A percentile compares a stretch with the other conserved stretches of the same genome.
These are phyloP conservation scores for Alaudala cheleensis DNA, from an alignment of 2,113 vertebrate species.

Conservation along the genomic window DNA sequence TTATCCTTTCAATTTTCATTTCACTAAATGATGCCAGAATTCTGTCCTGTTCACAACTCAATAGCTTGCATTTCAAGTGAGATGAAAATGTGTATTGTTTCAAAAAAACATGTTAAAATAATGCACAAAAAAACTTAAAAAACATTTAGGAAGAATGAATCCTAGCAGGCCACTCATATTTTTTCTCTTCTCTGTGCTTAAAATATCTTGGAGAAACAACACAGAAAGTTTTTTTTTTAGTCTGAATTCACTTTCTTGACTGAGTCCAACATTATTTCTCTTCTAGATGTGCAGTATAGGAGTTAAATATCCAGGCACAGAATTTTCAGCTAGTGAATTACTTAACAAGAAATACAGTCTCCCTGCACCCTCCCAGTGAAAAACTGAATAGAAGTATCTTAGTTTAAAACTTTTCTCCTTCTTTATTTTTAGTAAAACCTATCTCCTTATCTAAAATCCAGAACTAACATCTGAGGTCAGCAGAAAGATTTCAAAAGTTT, in stretches of 20 bases:
- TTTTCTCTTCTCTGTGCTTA: neutral
- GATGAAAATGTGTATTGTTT: neutral
- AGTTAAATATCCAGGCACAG: neutral
- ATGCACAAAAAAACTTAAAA: neutral
- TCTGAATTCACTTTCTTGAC: neutral
- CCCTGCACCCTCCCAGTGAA: neutral
- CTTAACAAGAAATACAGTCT: neutral
- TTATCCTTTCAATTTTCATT: neutral
- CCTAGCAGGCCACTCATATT: neutral
- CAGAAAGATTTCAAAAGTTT: neutral
- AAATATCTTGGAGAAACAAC: neutral
- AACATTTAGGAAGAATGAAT: neutral
- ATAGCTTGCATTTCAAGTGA: neutral
- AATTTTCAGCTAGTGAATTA: neutral
- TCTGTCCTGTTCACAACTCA: neutral
- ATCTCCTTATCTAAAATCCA: neutral
- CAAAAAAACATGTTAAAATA: neutral
- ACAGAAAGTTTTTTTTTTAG: neutral
- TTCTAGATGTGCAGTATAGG: neutral
- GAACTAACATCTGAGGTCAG: neutral
- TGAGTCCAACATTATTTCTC: neutral
- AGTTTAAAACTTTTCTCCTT: neutral
- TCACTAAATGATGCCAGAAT: neutral
- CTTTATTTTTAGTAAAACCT: neutral
- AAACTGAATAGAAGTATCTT: neutral